A percentile compares a stretch with the other conserved stretches of the same genome.
phyloP scores from a whole-genome alignment of 2,888 invertebrate species.

The Trisateles emortualis region DNA sequence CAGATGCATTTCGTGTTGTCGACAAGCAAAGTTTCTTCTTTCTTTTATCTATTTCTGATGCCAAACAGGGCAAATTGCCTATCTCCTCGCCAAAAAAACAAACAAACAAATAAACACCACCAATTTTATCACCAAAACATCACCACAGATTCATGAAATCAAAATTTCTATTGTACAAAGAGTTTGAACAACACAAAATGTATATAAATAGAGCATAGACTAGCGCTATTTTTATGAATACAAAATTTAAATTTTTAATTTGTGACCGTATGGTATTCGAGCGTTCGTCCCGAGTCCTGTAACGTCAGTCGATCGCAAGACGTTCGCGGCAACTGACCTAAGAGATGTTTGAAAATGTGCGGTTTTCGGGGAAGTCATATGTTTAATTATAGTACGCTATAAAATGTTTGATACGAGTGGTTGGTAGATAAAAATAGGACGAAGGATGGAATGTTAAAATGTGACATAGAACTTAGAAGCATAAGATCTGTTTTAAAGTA shows the following conservation, averaged over 20 bases:
- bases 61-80: conserved; percentile 12
- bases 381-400: conserved; percentile 72
- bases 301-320: conserved; percentile 69
- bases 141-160: conserved; percentile 26
- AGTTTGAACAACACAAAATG: conserved; percentile 9
- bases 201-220: conserved; percentile 3
- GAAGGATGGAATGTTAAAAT: not conserved
- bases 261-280: conserved; percentile 63
- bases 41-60: conserved; percentile 7
- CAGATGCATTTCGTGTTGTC: not conserved
- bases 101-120: conserved; percentile 22
- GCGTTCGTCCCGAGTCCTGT: conserved; percentile 73
- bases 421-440: conserved; percentile 41
- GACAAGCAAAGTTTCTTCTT: not conserved
- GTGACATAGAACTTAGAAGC: no score
- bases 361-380: conserved; percentile 72
- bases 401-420: conserved; percentile 54
- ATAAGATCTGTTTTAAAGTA: not conserved
- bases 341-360: conserved; percentile 68
- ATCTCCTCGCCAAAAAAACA: conserved; percentile 19
- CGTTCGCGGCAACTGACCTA: conserved; percentile 71
- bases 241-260: conserved; percentile 26
- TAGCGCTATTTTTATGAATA: conserved; percentile 4
- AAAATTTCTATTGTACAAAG: conserved; percentile 28
- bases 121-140: conserved; percentile 28